phyloP scores from a whole-genome alignment of 1,140 invertebrate species.

The Drosophila teissieri region DNA sequence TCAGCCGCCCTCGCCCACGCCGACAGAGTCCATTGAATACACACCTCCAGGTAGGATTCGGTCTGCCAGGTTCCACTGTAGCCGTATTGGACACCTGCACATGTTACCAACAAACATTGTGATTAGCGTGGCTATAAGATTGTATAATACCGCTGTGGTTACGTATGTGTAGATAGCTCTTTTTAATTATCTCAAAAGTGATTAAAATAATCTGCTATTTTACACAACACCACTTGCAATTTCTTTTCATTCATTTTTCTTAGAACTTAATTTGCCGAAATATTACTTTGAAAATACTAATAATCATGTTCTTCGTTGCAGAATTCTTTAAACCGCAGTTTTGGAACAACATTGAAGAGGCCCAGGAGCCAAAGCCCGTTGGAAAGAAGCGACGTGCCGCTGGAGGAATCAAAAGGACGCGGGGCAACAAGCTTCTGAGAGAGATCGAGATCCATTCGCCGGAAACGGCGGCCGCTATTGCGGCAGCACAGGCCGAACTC shows the following conservation, averaged over 20 bases:
- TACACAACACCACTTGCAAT: background rate
- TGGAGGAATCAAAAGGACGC: conserved; percentile 26
- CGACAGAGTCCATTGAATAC: conserved; percentile 53
- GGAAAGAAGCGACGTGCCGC: conserved; percentile 37
- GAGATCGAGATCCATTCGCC: conserved; percentile 50
- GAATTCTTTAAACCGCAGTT: conserved; percentile 48
- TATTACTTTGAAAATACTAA: background rate
- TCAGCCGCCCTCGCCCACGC: conserved; percentile 49
- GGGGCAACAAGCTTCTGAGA: conserved; percentile 42
- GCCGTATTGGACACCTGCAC: background rate
- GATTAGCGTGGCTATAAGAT: conserved; percentile 23
- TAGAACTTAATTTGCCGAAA: background rate
- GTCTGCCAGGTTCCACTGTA: background rate
- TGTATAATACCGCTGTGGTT: conserved; percentile 16
- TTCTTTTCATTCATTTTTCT: background rate
- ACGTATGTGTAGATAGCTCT: conserved; percentile 1
- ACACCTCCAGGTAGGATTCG: conserved; percentile 50
- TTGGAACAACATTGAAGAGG: conserved; percentile 65
- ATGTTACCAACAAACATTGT: background rate
- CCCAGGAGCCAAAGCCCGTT: conserved; percentile 39
- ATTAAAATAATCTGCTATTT: background rate
- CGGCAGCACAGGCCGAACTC: conserved; percentile 64
- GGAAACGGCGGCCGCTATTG: conserved; percentile 71
- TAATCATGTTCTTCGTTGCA: conserved; percentile 6
- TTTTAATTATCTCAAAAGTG: background rate